These are phyloP conservation scores for Capreolus pygargus DNA, from an alignment of 2,113 vertebrate species.

Conservation along the genomic window DNA sequence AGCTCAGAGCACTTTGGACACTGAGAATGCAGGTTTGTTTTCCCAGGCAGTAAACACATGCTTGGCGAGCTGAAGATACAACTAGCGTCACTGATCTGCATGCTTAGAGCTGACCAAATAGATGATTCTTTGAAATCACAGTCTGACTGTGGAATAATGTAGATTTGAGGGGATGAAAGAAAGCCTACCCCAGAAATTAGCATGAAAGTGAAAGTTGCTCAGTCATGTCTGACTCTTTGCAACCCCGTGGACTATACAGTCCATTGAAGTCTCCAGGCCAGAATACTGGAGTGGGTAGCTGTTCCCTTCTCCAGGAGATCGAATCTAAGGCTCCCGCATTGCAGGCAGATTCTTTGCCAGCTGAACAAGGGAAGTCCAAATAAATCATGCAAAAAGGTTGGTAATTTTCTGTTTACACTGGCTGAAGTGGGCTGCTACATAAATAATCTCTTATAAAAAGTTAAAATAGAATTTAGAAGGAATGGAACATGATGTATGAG, in stretches of 20 bases:
- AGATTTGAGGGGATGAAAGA: background rate
- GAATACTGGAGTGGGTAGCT: background rate
- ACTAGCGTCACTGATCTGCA: background rate
- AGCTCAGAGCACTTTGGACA: background rate
- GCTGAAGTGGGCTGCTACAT: background rate
- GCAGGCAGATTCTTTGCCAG: background rate
- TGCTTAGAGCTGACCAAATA: background rate
- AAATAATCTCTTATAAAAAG: background rate
- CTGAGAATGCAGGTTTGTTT: background rate
- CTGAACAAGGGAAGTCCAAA: background rate
- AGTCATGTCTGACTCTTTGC: background rate
- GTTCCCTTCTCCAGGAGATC: background rate
- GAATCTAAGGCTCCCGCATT: background rate
- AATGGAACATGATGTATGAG: background rate
- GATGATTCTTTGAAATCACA: background rate
- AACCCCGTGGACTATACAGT: background rate
- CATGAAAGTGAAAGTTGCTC: background rate
- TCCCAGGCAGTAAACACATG: background rate
- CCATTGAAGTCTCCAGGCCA: background rate
- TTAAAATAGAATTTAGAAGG: conserved; percentile 3
- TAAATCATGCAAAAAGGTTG: background rate
- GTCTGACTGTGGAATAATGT: background rate
- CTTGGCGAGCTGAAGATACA: background rate
- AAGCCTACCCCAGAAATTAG: background rate
- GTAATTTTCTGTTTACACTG: background rate